Percentiles rank a stretch among this genome's conserved stretches.
Conservation (phyloP, 2,113 vertebrate species). For the Erinaceus europaeus region DNA sequence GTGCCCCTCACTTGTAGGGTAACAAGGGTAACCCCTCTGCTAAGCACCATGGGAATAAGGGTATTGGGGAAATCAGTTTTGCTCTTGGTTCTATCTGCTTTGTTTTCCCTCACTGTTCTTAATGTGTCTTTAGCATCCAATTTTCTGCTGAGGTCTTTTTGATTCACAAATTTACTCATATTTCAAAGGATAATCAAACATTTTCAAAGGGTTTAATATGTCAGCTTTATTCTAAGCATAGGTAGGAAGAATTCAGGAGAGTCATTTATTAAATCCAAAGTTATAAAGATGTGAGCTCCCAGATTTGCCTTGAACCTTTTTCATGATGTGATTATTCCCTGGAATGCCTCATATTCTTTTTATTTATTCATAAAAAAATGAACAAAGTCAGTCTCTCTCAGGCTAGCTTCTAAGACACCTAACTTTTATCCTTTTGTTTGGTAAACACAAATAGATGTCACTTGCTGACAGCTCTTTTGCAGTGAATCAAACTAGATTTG, state of each 20-base stretch:
- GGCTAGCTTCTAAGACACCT: no score
- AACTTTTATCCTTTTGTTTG: no score
- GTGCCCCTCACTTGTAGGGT: neutral
- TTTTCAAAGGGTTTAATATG: conserved; percentile 5
- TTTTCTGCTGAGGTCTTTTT: neutral
- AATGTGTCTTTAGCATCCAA: neutral
- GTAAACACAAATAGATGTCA: no score
- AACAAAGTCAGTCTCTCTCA: no score
- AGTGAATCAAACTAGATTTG: no score
- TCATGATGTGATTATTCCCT: no score
- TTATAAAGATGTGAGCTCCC: no score
- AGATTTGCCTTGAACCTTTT: no score
- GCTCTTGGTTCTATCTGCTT: neutral
- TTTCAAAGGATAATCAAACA: neutral
- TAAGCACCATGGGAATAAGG: neutral
- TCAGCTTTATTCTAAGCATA: neutral
- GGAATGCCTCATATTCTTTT: no score
- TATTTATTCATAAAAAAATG: no score
- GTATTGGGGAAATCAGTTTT: fast-evolving
- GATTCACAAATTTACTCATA: neutral
- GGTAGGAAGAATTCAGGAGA: neutral
- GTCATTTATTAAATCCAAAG: no score
- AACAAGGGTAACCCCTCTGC: neutral
- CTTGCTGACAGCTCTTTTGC: no score
- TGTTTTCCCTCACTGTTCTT: neutral